phyloP scores from a whole-genome alignment of 2,113 vertebrate species.

The Salvelinus namaycush region DNA sequence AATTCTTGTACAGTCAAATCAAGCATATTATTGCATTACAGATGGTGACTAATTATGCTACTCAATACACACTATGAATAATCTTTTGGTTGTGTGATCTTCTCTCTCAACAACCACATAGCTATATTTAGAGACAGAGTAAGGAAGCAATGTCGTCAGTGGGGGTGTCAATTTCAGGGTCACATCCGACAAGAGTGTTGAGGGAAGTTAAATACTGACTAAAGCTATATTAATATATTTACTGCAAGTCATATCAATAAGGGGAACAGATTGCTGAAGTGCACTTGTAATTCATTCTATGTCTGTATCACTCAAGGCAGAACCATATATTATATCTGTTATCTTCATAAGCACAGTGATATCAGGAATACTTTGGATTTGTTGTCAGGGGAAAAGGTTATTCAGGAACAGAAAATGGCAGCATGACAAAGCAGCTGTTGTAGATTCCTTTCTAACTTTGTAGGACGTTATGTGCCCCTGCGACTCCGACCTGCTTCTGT shows the following conservation, averaged over 20 bases:
- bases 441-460: not conserved
- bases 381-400: constrained; percentile 3
- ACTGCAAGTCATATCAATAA: not conserved
- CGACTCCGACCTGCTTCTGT: not conserved
- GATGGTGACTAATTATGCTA: not conserved
- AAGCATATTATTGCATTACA: no score
- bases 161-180: not conserved
- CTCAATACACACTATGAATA: not conserved
- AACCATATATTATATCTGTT: not conserved
- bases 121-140: not conserved
- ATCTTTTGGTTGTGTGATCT: not conserved
- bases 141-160: not conserved
- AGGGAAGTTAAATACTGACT: not conserved
- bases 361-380: not conserved
- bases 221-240: not conserved
- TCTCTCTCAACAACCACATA: not conserved
- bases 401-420: not conserved
- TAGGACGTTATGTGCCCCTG: not conserved
- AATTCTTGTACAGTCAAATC: no score
- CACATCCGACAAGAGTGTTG: not conserved
- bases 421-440: not conserved
- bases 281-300: not conserved
- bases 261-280: not conserved
- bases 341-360: not conserved
- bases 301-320: not conserved